Base-by-base conservation (phyloP, 2,888 invertebrate genomes). In the Brenthis daphne region DNA sequence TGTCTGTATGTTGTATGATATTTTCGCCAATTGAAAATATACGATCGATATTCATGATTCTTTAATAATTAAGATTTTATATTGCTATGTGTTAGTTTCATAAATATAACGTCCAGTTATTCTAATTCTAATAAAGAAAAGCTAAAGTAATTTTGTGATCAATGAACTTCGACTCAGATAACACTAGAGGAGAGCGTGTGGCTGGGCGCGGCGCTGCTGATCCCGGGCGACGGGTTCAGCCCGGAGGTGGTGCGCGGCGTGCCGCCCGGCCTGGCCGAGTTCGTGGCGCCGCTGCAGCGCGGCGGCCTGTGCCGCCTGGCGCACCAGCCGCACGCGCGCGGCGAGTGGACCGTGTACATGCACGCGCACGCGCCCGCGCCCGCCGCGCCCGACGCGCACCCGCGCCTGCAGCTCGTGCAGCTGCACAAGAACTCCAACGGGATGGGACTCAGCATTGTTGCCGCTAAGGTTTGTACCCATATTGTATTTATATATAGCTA, bases 391-490 rank as follows among this genome's bases (percentile, higher is more conserved):
- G 77, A 79, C 69, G 95, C 95, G 83, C 94, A 95, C 74, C 96
- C 97, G 13, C 96, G 97, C 81, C 92, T 98, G 70, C 96, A 97
- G 83, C 94, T 96, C 67, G 97, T 99, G 78, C 96, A 97, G 83
- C 94, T 99, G 74, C 96, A 98, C 85, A 99, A 99, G 92, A 98
- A 98, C 81, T 96, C 97, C 73, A 98, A 97, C 82, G 99, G 99
- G 74, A 99, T 99, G 97, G 99, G 99, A 13, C 94, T 99, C 78
- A 99, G 99, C 82, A 99, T 99, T 80, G 99, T 99, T 4, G 99
- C 99, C 12, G 99, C 99, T 37, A 98, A 98, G 94, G 97, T 97
- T 37, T 43, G 2, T 43, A 3, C 11, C 6, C 20, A 56, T 56
- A 16, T 8, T 43, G 37, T 43, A 3, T 43, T 29, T 56, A 56